Base-by-base conservation (phyloP, 2,888 invertebrate genomes). In the Prenolepis imparis region DNA sequence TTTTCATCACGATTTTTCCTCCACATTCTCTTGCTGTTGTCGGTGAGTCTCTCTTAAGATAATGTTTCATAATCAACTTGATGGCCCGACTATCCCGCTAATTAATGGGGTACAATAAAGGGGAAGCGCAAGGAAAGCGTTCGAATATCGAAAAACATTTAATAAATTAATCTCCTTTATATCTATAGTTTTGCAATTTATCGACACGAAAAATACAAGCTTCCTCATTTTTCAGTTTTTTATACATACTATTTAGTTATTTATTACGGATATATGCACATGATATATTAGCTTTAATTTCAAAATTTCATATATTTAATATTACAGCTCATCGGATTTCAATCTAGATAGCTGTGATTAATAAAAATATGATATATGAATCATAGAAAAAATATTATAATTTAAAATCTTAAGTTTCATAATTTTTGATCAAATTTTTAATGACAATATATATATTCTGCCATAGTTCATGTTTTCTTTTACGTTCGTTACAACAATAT, bases 21-120 rank as follows among this genome's bases (percentile, higher is more conserved):
- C 36, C 36, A 36, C 36, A 36, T 36, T 36, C 36, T 63, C 57
- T 28, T 41, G 24, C 48, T 28, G 18, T 61, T 32, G 9, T 68
- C 63, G 89, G 90, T 90, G 67, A 90, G 90, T 89, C 82, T n/a
- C 64, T 83, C 80, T 84, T 61, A 24, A 80, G 82, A 78, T 82
- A 84, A 85, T 70, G 48, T 63, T 41, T 9, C 28, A 32, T 55
- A 68, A 67, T 68, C 57, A 77, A 67, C 15, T 41, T 9, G n/a
- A 68, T 57, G 41, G 41, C 39, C 5, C 12, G 6, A n/a, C 18
- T 55, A 67, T 36, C 0, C 24, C 5, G 4, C 21, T 36, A 41
- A 44, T 9, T 36, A 61, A 41, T n/a, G 41, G 4, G 24, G 1
- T 61, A 3, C 24, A 24, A 52, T 21, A 24, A 66, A 12, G 36